Evolutionary conservation across 2,113 vertebrate genomes (phyloP).

Genomic region (Indri indri): DNA sequence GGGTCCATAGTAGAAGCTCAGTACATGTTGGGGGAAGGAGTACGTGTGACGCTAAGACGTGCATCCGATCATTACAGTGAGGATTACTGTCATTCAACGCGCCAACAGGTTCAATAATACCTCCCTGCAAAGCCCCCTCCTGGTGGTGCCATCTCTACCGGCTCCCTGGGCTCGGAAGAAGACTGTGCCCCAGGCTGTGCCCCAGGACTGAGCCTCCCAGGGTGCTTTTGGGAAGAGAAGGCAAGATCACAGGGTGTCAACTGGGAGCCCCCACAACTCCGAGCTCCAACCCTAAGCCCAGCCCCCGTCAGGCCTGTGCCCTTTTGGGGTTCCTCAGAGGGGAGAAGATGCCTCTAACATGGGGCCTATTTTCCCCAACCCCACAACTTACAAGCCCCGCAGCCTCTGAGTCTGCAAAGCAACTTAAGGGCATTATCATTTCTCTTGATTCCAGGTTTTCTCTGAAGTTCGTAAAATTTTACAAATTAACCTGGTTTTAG

Average conservation of each 20-base stretch:
- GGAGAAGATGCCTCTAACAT: neutral
- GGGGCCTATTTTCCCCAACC: accelerated
- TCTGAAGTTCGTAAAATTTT: neutral
- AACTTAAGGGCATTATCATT: accelerated
- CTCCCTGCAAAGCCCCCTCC: neutral
- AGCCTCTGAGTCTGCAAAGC: neutral
- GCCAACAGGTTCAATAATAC: neutral
- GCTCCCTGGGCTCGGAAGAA: neutral
- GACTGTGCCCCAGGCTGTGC: neutral
- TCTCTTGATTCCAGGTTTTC: neutral
- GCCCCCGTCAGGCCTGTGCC: neutral
- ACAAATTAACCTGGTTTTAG: neutral
- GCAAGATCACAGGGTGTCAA: neutral
- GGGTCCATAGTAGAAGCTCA: neutral
- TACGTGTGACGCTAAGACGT: accelerated
- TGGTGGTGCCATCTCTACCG: neutral
- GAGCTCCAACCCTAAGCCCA: neutral
- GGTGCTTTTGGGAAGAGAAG: neutral
- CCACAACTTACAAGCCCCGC: neutral
- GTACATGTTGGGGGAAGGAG: neutral
- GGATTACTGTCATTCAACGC: neutral
- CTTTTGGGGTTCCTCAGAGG: neutral
- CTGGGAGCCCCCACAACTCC: neutral
- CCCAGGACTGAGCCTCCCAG: neutral
- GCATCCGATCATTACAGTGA: neutral